Evolutionary conservation across 2,888 invertebrate genomes (phyloP).

Genomic region (Netelia fuscicornis): DNA sequence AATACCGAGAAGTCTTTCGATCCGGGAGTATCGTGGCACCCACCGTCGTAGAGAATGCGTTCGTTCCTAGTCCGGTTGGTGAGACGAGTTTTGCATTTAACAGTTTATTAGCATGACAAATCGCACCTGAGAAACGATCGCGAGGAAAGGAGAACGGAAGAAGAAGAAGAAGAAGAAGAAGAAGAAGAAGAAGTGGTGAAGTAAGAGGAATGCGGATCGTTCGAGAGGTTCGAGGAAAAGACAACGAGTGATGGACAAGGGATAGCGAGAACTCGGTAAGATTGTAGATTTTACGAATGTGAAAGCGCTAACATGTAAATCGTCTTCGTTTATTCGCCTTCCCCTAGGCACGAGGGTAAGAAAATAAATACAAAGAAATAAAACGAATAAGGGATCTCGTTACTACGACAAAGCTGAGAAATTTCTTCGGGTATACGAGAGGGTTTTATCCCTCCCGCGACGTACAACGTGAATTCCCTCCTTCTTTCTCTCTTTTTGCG

Average conservation of each 20-base stretch:
- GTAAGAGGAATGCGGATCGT: conserved; percentile 36
- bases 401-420: conserved; percentile 51
- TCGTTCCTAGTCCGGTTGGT: conserved; percentile 15
- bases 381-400: conserved; percentile 42
- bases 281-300: conserved; percentile 50
- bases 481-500: background rate
- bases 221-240: conserved; percentile 44
- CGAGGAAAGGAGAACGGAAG: conserved; percentile 2
- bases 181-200: background rate
- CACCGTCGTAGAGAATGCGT: conserved; percentile 23
- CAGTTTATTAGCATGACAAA: conserved; percentile 66
- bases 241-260: conserved; percentile 45
- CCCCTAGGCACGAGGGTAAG: background rate
- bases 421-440: conserved; percentile 20
- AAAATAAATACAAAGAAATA: background rate
- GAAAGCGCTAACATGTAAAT: conserved; percentile 37
- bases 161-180: background rate
- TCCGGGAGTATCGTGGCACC: background rate
- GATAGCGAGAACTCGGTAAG: conserved; percentile 47
- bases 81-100: conserved; percentile 34
- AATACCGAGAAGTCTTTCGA: conserved; percentile 8
- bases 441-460: conserved; percentile 26
- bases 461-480: conserved; percentile 28
- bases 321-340: conserved; percentile 15
- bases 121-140: conserved; percentile 40